Conservation (phyloP, 2,113 vertebrate genomes). For the Thunnus maccoyii region DNA sequence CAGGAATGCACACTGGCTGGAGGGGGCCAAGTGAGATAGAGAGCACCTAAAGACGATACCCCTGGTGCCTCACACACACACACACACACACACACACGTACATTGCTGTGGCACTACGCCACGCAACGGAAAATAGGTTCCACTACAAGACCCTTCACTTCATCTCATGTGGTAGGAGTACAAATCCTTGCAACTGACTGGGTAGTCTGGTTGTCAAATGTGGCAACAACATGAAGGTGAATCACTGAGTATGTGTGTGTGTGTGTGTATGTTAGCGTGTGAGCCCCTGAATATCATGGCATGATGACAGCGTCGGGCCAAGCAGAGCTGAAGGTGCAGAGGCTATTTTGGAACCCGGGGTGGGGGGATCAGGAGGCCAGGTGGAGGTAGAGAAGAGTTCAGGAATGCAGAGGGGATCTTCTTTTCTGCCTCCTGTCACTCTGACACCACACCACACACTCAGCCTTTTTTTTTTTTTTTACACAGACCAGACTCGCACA, state of each 20-base stretch:
- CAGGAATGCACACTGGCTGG: slow-evolving; percentile 58
- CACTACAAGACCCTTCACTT: background rate
- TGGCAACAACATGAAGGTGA: background rate
- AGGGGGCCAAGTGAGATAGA: slow-evolving; percentile 40
- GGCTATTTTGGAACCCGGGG: slow-evolving; percentile 62
- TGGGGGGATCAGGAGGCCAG: slow-evolving; percentile 42
- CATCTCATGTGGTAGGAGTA: background rate
- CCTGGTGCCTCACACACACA: background rate
- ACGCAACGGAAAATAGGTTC: background rate
- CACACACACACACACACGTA: slow-evolving; percentile 9
- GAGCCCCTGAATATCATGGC: background rate
- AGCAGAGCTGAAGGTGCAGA: slow-evolving; percentile 41
- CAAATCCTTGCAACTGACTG: background rate
- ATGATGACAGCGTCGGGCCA: background rate
- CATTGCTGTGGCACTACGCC: background rate
- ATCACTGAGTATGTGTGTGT: background rate
- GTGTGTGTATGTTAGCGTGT: background rate
- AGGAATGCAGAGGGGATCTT: slow-evolving; percentile 43
- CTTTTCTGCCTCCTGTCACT: slow-evolving; percentile 1
- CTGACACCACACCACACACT: background rate
- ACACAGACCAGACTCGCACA: slow-evolving; percentile 3
- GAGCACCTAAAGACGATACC: slow-evolving; percentile 41
- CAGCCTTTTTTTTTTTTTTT: background rate
- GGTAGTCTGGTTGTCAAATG: background rate
- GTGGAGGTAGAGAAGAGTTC: slow-evolving; percentile 53